These are phyloP conservation scores for Drosophila fulvimacula DNA, from an alignment of 2,888 invertebrate genomes.

Conservation along the genomic window DNA sequence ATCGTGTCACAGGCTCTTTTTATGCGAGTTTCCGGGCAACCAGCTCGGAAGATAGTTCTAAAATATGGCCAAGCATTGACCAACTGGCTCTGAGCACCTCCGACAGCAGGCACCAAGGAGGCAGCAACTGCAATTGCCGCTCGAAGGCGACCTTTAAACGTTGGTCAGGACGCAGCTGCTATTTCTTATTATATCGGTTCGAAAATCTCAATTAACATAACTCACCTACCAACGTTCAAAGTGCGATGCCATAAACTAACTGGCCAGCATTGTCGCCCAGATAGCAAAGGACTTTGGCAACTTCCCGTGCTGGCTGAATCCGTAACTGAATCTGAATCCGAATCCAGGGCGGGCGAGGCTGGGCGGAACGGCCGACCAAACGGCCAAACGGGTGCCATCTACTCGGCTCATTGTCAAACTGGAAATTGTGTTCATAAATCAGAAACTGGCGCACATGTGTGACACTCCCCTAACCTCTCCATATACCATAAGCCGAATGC, in stretches of 20 bases:
- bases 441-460: conserved; percentile 77
- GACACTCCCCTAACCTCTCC: conserved; percentile 44
- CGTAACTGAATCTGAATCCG: conserved; percentile 27
- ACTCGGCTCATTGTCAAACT: conserved; percentile 71
- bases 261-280: conserved; percentile 54
- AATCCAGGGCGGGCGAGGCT: conserved; percentile 7
- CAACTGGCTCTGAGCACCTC: not conserved
- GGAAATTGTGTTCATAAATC: conserved; percentile 80
- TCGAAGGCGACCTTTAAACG: conserved; percentile 15
- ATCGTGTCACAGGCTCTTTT: conserved; percentile 24
- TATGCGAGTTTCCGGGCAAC: conserved; percentile 41
- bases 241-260: conserved; percentile 62
- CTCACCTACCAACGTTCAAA: conserved; percentile 61
- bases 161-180: conserved; percentile 36
- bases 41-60: conserved; percentile 47
- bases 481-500: conserved; percentile 35
- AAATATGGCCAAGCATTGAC: conserved; percentile 42
- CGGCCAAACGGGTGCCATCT: conserved; percentile 13
- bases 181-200: conserved; percentile 56
- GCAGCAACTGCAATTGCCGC: conserved; percentile 28
- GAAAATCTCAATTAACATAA: conserved; percentile 74
- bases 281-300: conserved; percentile 34
- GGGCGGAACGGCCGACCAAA: not conserved
- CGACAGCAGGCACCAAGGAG: conserved; percentile 12
- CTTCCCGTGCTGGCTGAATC: conserved; percentile 24